Percentiles rank a stretch among this genome's conserved stretches.
Evolutionary conservation across 2,797 vertebrate genomes (phyloP).

Genomic region (Sebastes elongatus): DNA sequence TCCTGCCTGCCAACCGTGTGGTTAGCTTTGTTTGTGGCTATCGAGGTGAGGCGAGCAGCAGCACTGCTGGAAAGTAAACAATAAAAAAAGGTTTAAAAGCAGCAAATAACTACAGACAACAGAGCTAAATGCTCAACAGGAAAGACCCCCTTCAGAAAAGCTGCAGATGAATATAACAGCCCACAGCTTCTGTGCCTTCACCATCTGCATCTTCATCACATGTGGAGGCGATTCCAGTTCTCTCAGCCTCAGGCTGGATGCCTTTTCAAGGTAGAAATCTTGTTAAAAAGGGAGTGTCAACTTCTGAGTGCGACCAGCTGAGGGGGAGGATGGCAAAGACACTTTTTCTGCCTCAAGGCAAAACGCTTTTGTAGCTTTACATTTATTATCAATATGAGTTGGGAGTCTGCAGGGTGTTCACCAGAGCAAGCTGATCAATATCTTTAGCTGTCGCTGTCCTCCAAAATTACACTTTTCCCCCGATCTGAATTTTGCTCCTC

Average conservation of each 20-base stretch:
- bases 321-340: neutral
- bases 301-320: neutral
- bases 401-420: neutral
- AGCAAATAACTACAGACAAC: neutral
- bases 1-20: neutral
- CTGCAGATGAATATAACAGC: neutral
- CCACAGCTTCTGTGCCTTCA: neutral
- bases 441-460: neutral
- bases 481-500: constrained; percentile 22
- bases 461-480: neutral
- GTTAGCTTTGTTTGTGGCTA: constrained; percentile 12
- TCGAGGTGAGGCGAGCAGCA: neutral
- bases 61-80: neutral
- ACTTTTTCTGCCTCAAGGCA: constrained; percentile 21
- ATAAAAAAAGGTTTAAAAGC: neutral
- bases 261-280: constrained; percentile 26
- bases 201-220: constrained; percentile 11
- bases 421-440: constrained; percentile 24
- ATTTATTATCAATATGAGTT: constrained; percentile 27
- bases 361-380: constrained; percentile 27
- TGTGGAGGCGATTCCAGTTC: neutral
- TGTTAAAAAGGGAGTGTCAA: constrained; percentile 24
- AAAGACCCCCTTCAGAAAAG: neutral
- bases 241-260: constrained; percentile 22
- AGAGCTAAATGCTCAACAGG: constrained; percentile 3